Conservation (phyloP, 2,113 vertebrate genomes). For the Cisticola juncidis region DNA sequence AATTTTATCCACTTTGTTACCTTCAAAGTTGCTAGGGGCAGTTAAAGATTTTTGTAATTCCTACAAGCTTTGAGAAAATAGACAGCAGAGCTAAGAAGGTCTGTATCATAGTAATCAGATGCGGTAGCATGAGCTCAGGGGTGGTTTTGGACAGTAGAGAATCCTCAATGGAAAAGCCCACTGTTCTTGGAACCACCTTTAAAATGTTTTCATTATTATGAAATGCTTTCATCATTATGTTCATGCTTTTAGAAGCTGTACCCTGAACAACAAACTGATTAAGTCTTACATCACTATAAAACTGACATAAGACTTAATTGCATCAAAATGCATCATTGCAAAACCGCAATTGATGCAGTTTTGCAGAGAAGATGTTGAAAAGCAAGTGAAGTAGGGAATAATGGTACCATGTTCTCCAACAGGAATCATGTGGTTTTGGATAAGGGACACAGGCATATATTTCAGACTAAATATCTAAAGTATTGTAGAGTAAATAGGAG, state of each 20-base stretch:
- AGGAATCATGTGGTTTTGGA: fast-evolving
- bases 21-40: neutral
- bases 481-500: neutral
- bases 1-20: neutral
- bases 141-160: neutral
- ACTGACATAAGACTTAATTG: too few species aligned
- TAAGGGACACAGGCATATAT: neutral
- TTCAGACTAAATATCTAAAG: neutral
- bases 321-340: too few species aligned
- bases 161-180: neutral
- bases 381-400: neutral
- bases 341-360: neutral
- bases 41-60: neutral
- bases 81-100: neutral
- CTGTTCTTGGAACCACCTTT: neutral
- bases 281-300: neutral
- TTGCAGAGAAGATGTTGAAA: neutral
- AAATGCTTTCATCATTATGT: neutral
- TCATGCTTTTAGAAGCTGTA: neutral
- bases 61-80: neutral
- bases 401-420: neutral
- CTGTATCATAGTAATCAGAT: neutral
- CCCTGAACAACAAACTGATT: neutral
- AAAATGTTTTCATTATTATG: neutral
- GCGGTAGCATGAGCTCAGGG: neutral